These are phyloP conservation scores for Heliothis subflexa DNA, from an alignment of 1,140 invertebrate species.

Conservation along the genomic window DNA sequence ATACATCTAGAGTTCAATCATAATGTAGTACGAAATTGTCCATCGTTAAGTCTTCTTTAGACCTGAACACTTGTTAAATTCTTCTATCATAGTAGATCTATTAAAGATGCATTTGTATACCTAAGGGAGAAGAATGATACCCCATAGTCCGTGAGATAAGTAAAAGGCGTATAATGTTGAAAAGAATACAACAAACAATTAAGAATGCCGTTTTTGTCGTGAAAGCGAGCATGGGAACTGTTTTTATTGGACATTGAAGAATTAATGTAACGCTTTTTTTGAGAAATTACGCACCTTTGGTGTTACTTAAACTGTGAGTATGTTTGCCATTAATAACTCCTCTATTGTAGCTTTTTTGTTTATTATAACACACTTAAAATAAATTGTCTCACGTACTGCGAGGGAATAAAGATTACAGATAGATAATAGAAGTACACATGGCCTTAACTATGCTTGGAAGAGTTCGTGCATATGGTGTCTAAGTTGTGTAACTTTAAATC, in stretches of 20 bases:
- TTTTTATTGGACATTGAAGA: constrained; percentile 37
- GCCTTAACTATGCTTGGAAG: too few relatives aligned
- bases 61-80: background rate
- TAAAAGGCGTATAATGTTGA: background rate
- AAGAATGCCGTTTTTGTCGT: constrained; percentile 38
- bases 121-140: background rate
- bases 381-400: background rate
- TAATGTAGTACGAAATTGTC: too few relatives aligned
- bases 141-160: background rate
- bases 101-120: background rate
- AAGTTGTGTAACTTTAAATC: too few relatives aligned
- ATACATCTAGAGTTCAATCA: too few relatives aligned
- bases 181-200: constrained; percentile 27
- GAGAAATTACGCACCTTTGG: constrained; percentile 22
- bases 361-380: background rate
- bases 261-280: constrained; percentile 27
- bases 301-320: background rate
- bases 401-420: too few relatives aligned
- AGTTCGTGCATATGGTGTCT: too few relatives aligned
- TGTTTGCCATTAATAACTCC: background rate
- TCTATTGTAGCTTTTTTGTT: background rate
- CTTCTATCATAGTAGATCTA: background rate
- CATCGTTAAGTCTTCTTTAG: too few relatives aligned
- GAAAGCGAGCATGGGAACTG: constrained; percentile 46
- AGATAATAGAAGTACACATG: too few relatives aligned